Evolutionary conservation across 2,797 vertebrate genomes (phyloP).

Genomic region (Sebastes minor): DNA sequence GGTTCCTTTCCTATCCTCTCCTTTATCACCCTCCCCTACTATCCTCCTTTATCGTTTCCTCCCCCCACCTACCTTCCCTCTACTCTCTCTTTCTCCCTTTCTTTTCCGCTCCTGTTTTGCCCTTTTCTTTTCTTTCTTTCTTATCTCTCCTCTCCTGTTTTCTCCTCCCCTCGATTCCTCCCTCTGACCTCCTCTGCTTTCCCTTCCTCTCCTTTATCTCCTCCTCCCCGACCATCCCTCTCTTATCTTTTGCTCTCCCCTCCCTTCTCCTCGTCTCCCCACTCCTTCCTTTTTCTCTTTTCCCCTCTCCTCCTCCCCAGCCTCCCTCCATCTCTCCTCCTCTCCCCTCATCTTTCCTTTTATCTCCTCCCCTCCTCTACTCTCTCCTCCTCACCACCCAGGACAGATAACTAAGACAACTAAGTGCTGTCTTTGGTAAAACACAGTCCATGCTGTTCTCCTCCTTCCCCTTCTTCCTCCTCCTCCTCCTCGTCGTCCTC

Average conservation of each 20-base stretch:
- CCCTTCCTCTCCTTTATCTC: not conserved
- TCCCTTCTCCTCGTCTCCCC: not conserved
- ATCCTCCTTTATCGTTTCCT: not conserved
- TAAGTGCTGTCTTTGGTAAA: constrained; percentile 48
- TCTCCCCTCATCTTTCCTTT: not conserved
- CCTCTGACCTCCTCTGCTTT: not conserved
- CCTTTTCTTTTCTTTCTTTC: not conserved
- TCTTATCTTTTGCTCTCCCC: not conserved
- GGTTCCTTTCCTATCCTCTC: not conserved
- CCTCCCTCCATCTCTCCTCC: not conserved
- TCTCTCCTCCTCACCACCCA: constrained; percentile 7
- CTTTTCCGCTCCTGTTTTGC: not conserved
- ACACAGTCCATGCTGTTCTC: constrained; percentile 56
- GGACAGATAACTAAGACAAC: constrained; percentile 40
- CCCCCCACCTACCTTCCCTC: not conserved
- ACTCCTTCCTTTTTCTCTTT: not conserved
- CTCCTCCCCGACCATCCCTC: not conserved
- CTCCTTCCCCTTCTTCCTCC: not conserved
- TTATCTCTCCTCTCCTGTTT: not conserved
- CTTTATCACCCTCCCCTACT: not conserved
- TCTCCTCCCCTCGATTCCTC: not conserved
- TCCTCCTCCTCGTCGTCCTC: constrained; percentile 5
- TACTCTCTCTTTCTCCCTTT: not conserved
- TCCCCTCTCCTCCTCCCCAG: not conserved
- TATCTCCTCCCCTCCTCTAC: not conserved